Evolutionary conservation across 2,113 vertebrate genomes (phyloP), one percentile per base, ranked within the genome.

Genomic region (Tragelaphus strepsiceros): DNA sequence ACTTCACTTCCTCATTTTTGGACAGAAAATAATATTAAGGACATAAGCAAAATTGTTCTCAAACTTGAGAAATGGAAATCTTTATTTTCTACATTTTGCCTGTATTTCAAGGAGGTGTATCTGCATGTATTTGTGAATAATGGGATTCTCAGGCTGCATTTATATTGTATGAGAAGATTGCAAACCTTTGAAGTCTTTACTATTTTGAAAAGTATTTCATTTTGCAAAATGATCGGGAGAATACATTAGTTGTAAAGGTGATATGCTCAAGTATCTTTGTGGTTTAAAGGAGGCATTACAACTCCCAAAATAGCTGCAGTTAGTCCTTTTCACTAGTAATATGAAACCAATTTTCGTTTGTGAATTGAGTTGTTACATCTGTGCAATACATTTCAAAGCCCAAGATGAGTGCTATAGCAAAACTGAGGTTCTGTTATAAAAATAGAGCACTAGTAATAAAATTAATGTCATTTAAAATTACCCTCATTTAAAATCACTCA

Each of bases 341-440:
- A 71, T 58, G 77, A 97, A 95, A 71, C 49, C 26, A 91, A 13
- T 82, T 97, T 93, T 97, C 88, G 2, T 83, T 94, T 96, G 84
- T 94, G 88, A 97, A 83, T 35, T 90, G 86, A 96, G 85, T 83
- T 96, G 54, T 88, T 95, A 56, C 67, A 95, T 93, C n/a, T 88
- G 54, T 32, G 51, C 15, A 88, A 30, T 15, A 88, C 7, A 88
- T 94, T 90, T 96, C 85, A 94, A 92, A 87, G 46, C 43, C 46
- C 7, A 83, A 89, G 51, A 32, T 83, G 49, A 85, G 39, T 64
- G 17, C 28, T 64, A 9, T 62, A 91, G 51, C n/a, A 71, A 82
- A 82, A 77, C 2, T 59, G 32, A 98, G 43, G 24, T 59, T 94
- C n/a, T 58, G 28, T 84, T 74, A 51, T 51, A 88, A 84, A 97